Evolutionary conservation across 1,140 invertebrate species (phyloP).

Genomic region (Adoxophyes honmai): DNA sequence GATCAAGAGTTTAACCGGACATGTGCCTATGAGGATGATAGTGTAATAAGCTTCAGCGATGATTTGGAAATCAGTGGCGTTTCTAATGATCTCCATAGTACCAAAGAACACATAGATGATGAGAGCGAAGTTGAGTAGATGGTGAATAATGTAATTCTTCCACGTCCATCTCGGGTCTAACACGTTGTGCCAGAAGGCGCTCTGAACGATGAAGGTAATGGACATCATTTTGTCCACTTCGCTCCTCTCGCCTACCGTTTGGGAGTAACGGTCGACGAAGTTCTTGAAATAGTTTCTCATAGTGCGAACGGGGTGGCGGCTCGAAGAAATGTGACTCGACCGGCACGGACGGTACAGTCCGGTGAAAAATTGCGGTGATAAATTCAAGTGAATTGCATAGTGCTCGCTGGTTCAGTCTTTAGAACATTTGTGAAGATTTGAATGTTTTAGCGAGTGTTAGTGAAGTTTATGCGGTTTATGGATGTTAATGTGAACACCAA

Average conservation of each 20-base stretch:
- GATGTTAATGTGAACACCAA: too few species aligned
- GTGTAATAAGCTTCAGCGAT: constrained; percentile 52
- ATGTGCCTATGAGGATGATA: constrained; percentile 38
- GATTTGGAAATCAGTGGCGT: constrained; percentile 31
- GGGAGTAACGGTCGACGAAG: constrained; percentile 32
- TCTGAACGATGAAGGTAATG: constrained; percentile 38
- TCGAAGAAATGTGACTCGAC: too few species aligned
- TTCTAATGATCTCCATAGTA: constrained; percentile 38
- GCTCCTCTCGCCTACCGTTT: constrained; percentile 39
- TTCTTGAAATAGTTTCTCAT: constrained; percentile 28
- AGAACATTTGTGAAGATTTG: too few species aligned
- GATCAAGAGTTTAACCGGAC: constrained; percentile 42
- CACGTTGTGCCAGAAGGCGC: constrained; percentile 48
- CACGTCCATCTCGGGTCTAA: constrained; percentile 54
- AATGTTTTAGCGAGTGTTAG: too few species aligned
- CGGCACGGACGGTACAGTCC: too few species aligned
- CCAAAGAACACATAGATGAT: constrained; percentile 51
- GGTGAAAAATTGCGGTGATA: too few species aligned
- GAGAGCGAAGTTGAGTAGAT: constrained; percentile 35
- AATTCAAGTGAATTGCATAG: too few species aligned
- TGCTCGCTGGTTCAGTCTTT: too few species aligned
- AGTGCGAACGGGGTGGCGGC: constrained; percentile 18
- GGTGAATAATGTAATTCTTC: constrained; percentile 35
- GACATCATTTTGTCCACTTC: constrained; percentile 44
- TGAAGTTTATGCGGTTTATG: too few species aligned